A percentile compares a stretch with the other conserved stretches of the same genome.
Evolutionary conservation across 2,797 vertebrate genomes (phyloP).

Genomic region (Limnodromus scolopaceus): DNA sequence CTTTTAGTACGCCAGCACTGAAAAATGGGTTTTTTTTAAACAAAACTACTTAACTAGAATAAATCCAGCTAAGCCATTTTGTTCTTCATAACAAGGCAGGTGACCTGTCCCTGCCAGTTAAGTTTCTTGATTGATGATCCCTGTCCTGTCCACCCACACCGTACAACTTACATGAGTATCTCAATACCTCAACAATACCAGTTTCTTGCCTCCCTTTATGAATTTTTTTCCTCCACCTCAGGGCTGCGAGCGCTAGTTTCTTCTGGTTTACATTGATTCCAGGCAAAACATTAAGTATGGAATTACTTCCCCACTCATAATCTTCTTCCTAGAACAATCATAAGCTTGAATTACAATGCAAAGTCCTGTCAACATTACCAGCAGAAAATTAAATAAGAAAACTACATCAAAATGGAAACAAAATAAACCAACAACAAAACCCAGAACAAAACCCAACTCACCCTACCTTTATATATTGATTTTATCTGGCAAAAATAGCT

Average conservation of each 20-base stretch:
- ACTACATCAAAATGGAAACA: not conserved
- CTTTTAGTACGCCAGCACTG: not conserved
- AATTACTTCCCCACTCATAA: conserved; percentile 94
- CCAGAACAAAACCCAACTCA: not conserved
- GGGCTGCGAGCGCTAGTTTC: conserved; percentile 89
- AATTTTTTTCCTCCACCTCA: conserved; percentile 93
- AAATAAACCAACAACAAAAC: not conserved
- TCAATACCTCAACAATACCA: conserved; percentile 71
- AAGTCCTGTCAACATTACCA: not conserved
- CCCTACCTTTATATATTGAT: not conserved
- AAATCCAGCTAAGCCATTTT: not conserved
- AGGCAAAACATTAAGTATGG: conserved; percentile 88
- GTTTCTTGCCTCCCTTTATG: conserved; percentile 76
- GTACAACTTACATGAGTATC: not conserved
- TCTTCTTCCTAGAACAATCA: conserved; percentile 88
- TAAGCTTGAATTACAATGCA: not conserved
- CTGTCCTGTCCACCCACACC: not conserved
- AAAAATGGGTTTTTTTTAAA: not conserved
- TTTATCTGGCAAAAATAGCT: not conserved
- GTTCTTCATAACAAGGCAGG: not conserved
- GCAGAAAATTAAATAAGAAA: not conserved
- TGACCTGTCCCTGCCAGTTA: not conserved
- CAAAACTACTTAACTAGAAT: not conserved
- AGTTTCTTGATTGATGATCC: not conserved
- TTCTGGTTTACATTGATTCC: conserved; percentile 89